Conservation (phyloP, 2,797 vertebrate genomes). For the Coregonus suidteri region DNA sequence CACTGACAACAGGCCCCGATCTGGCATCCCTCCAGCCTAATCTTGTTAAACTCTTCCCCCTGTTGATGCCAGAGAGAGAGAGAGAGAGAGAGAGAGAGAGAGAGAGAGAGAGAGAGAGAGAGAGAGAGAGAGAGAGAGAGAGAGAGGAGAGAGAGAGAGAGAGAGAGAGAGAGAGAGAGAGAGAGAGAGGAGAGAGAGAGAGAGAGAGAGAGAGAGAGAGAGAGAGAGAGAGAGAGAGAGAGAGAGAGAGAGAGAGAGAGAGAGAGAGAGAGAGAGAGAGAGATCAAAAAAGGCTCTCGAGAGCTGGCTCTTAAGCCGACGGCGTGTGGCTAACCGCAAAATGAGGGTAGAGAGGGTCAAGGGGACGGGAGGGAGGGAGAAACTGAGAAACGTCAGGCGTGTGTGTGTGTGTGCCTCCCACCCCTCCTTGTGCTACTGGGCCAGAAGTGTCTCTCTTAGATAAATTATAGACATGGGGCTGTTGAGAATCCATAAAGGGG, state of each 20-base stretch:
- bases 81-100: conserved; percentile 18
- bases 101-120: conserved; percentile 18
- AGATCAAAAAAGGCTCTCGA: conserved; percentile 55
- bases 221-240: conserved; percentile 22
- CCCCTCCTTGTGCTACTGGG: not conserved
- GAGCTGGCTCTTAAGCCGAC: conserved; percentile 57
- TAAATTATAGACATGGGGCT: not conserved
- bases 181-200: conserved; percentile 24
- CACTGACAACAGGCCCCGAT: conserved; percentile 55
- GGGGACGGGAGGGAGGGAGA: conserved; percentile 17
- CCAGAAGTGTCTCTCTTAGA: conserved; percentile 8
- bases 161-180: conserved; percentile 14
- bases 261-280: conserved; percentile 21
- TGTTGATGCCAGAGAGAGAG: conserved; percentile 54
- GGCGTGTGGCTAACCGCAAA: conserved; percentile 62
- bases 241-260: conserved; percentile 13
- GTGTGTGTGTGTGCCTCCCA: not conserved
- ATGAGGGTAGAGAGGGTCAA: conserved; percentile 35
- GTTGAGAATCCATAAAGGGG: not conserved
- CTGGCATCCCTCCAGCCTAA: conserved; percentile 66
- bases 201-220: not conserved
- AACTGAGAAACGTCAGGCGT: not conserved
- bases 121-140: not conserved
- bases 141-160: conserved; percentile 22
- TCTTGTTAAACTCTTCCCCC: conserved; percentile 66